Percentiles rank a stretch among this genome's conserved stretches.
These are phyloP conservation scores for Glaucopsyche alexis DNA, from an alignment of 2,888 invertebrate species.

Conservation along the genomic window DNA sequence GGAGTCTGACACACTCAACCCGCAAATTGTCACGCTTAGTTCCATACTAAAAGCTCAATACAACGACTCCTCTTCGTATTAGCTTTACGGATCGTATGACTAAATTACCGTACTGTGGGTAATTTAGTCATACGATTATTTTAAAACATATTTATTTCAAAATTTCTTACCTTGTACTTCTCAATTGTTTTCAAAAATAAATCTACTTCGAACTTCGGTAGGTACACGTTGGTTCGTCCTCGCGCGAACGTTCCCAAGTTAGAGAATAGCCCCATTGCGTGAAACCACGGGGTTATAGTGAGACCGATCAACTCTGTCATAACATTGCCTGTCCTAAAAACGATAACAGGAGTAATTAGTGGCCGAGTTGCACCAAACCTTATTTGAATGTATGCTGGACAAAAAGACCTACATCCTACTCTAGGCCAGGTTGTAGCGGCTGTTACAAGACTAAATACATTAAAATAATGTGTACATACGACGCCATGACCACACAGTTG, in stretches of 20 bases:
- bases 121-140: too few relatives aligned
- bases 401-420: too few relatives aligned
- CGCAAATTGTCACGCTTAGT: too few relatives aligned
- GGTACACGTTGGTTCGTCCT: constrained; percentile 48
- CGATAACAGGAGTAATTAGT: neutral
- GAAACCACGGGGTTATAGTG: constrained; percentile 61
- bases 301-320: constrained; percentile 35
- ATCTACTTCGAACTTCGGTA: constrained; percentile 59
- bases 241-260: constrained; percentile 39
- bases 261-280: constrained; percentile 57
- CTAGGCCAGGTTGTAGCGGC: too few relatives aligned
- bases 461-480: constrained; percentile 48
- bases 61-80: too few relatives aligned
- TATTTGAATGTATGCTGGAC: too few relatives aligned
- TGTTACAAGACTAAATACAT: constrained; percentile 21
- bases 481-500: constrained; percentile 48
- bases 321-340: constrained; percentile 29
- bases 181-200: constrained; percentile 58
- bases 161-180: constrained; percentile 56
- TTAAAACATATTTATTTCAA: too few relatives aligned
- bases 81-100: too few relatives aligned
- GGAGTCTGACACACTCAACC: too few relatives aligned
- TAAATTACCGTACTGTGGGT: too few relatives aligned
- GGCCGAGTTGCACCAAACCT: too few relatives aligned
- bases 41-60: too few relatives aligned